phyloP scores from a whole-genome alignment of 1,140 invertebrate species.

The Linepithema humile region DNA sequence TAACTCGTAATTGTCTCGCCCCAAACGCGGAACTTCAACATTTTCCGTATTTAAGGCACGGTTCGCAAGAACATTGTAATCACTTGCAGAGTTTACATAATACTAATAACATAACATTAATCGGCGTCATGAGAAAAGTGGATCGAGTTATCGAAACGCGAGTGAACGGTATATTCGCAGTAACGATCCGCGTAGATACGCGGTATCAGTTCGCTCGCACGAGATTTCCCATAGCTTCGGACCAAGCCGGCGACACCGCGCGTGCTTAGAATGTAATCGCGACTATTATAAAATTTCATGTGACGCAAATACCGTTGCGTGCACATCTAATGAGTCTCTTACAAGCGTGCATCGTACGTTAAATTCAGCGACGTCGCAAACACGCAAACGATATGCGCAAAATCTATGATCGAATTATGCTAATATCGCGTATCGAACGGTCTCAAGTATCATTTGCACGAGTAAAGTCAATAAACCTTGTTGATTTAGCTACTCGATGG shows the following conservation, averaged over 20 bases:
- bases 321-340: not conserved
- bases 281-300: conserved; percentile 8
- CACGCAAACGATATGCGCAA: conserved; percentile 16
- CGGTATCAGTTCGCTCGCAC: conserved; percentile 6
- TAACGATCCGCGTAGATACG: conserved; percentile 21
- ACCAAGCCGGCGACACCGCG: not conserved
- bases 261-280: conserved; percentile 1
- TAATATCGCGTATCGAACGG: conserved; percentile 20
- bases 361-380: conserved; percentile 1
- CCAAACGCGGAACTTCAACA: not conserved
- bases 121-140: not conserved
- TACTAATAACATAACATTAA: not conserved
- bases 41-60: not conserved
- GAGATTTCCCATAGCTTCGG: conserved; percentile 3
- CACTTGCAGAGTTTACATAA: not conserved
- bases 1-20: not conserved
- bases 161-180: conserved; percentile 1
- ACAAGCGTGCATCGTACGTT: conserved; percentile 27
- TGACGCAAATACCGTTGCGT: conserved; percentile 20
- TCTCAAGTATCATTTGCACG: conserved; percentile 10
- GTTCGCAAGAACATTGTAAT: conserved; percentile 1
- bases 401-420: conserved; percentile 41
- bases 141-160: not conserved
- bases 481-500: conserved; percentile 26
- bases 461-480: conserved; percentile 37